phyloP scores from a whole-genome alignment of 2,797 vertebrate genomes.

The Melanotaenia pygmaea region DNA sequence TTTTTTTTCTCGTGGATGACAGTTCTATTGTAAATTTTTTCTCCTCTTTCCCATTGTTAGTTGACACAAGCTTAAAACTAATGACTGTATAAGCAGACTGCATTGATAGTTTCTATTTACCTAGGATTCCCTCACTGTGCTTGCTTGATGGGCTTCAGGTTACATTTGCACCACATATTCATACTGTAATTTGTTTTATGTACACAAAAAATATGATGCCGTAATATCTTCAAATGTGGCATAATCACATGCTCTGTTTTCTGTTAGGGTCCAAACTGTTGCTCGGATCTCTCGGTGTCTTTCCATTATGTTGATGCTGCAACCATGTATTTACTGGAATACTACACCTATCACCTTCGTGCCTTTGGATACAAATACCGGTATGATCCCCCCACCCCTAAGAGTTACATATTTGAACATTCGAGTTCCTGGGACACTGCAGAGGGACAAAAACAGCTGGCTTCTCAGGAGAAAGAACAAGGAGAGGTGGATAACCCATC shows the following conservation, averaged over 20 bases:
- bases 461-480: constrained; percentile 25
- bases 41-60: neutral
- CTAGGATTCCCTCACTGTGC: neutral
- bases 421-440: neutral
- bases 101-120: neutral
- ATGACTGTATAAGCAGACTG: neutral
- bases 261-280: constrained; percentile 81
- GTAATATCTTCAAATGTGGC: neutral
- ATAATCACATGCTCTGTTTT: neutral
- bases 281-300: constrained; percentile 86
- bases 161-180: neutral
- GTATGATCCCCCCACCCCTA: constrained; percentile 73
- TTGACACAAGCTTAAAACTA: neutral
- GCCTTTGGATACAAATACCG: constrained; percentile 84
- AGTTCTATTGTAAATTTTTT: neutral
- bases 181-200: neutral
- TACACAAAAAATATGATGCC: neutral
- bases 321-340: constrained; percentile 82
- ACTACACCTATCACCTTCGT: constrained; percentile 84
- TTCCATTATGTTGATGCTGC: constrained; percentile 82
- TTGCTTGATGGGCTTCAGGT: neutral
- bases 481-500: constrained; percentile 14
- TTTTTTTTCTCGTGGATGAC: neutral
- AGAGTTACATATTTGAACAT: constrained; percentile 11
- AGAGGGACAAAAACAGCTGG: constrained; percentile 15